phyloP scores from a whole-genome alignment of 2,797 vertebrate species.

The Coregonus ussuriensis region DNA sequence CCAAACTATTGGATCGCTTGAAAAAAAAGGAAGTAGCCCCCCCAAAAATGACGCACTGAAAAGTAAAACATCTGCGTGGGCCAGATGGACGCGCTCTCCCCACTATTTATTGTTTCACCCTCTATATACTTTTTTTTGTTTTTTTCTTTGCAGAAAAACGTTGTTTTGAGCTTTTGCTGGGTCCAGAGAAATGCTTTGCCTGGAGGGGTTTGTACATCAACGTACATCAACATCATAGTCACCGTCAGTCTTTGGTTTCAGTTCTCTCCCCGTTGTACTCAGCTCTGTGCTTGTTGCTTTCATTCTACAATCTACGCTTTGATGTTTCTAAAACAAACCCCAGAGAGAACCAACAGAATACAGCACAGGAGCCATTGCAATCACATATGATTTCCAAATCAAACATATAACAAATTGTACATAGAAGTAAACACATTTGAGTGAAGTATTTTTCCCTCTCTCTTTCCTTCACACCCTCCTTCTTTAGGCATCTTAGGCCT shows the following conservation, averaged over 20 bases:
- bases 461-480: constrained; percentile 54
- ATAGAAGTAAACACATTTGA: constrained; percentile 44
- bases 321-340: neutral
- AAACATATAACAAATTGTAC: constrained; percentile 60
- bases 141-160: no score
- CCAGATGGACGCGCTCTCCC: no score
- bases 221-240: constrained; percentile 41
- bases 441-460: constrained; percentile 28
- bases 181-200: constrained; percentile 80
- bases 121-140: no score
- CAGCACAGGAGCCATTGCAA: constrained; percentile 45
- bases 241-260: constrained; percentile 78
- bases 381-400: constrained; percentile 41
- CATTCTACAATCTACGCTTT: neutral
- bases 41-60: no score
- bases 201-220: constrained; percentile 61
- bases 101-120: no score
- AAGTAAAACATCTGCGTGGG: no score
- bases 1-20: no score
- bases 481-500: constrained; percentile 88
- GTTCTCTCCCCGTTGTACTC: constrained; percentile 57
- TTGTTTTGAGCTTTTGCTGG: constrained; percentile 71
- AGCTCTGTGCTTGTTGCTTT: constrained; percentile 25
- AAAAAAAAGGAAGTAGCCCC: no score
- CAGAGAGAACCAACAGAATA: constrained; percentile 53